Evolutionary conservation across 1,140 invertebrate species (phyloP), one percentile per base, ranked within the genome.

Genomic region (Bicyclus anynana): DNA sequence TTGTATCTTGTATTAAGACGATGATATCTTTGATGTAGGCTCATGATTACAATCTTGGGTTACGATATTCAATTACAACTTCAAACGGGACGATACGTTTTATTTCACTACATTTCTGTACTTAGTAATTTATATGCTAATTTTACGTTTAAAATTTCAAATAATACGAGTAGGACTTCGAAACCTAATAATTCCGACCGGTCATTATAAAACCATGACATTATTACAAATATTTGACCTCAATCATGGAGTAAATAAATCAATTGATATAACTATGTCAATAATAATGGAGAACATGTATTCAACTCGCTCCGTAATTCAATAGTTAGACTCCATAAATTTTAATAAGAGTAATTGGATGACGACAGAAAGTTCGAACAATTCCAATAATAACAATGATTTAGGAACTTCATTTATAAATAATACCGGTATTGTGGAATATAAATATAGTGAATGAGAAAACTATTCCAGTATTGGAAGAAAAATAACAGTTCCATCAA

Each of bases 271-370:
- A 78, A 73, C 68, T 69, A 66, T 72, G 71, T 72, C 72, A 76
- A 69, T 72, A 69, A 68, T 67, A 70, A 76, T 66, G 60, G 62
- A 65, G 61, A 66, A 64, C 71, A 57, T 65, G 63, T 59, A 71
- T 72, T 66, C 65, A 72, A 62, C 67, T 71, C 55, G 62, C 62
- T 67, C 66, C 65, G 64, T 74, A 71, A 77, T 66, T 79, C 73
- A 79, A 66, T 74, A 65, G 67, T 71, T 67, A 73, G 65, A 63
- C 55, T 65, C 77, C 70, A 82, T 82, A 82, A 80, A 80, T 80
- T 77, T 77, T 80, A 80, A 82, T 82, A 80, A 80, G 47, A 61
- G 63, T 77, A 75, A 80, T 80, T 82, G 74, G 69, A 66, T 59
- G 67, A 74, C 59, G 72, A 74, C 73, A 72, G 69, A 69, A 66